Conservation (phyloP, 2,888 invertebrate genomes). For the Epinotia ramella region DNA sequence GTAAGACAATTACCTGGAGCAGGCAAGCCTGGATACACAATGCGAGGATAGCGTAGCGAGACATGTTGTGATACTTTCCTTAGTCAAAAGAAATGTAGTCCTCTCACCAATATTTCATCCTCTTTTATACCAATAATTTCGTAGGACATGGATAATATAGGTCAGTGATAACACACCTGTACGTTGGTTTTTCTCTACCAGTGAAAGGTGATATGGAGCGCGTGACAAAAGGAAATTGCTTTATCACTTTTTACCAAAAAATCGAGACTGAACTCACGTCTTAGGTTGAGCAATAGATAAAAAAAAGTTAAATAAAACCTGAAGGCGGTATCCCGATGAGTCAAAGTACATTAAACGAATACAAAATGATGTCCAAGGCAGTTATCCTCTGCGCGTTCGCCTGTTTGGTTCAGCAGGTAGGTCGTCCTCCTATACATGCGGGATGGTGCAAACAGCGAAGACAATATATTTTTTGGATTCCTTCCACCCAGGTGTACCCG, state of each 20-base stretch:
- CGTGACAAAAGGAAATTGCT: background rate
- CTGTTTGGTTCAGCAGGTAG: slow-evolving; percentile 34
- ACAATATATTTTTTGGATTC: no score
- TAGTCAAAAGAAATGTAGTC: background rate
- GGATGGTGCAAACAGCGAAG: no score
- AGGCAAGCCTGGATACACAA: slow-evolving; percentile 27
- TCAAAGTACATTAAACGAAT: background rate
- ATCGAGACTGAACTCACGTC: background rate
- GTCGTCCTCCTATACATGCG: no score
- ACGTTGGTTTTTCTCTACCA: background rate
- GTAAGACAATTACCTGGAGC: slow-evolving; percentile 21
- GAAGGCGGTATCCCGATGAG: background rate
- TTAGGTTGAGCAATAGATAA: slow-evolving; percentile 10
- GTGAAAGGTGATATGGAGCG: background rate
- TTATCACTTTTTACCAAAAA: background rate
- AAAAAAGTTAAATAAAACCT: slow-evolving; percentile 5
- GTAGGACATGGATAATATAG: background rate
- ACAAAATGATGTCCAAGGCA: slow-evolving; percentile 13
- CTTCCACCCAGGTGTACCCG: no score
- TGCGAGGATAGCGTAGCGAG: slow-evolving; percentile 5
- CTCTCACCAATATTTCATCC: background rate
- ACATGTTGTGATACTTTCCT: slow-evolving; percentile 23
- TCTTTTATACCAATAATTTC: slow-evolving; percentile 9
- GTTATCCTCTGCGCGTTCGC: slow-evolving; percentile 39
- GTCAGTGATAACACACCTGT: slow-evolving; percentile 1